Evolutionary conservation across 2,888 invertebrate species (phyloP).

Genomic region (Pandemis cinnamomeana): DNA sequence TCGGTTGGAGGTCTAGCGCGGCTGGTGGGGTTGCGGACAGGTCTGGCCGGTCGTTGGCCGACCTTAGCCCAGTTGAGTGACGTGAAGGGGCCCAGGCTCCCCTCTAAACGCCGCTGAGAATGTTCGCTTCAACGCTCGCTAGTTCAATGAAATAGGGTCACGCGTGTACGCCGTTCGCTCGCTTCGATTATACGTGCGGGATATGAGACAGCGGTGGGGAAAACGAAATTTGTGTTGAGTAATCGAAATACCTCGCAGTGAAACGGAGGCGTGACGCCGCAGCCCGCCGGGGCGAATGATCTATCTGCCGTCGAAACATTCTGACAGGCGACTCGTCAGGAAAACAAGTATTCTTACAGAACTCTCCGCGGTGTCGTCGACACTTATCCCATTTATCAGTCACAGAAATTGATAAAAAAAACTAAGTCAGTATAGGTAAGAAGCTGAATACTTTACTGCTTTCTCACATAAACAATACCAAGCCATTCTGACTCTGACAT

Average conservation of each 20-base stretch:
- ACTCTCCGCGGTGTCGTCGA: not conserved
- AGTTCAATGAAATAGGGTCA: conserved; percentile 67
- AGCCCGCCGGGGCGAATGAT: conserved; percentile 13
- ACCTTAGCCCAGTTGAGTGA: conserved; percentile 81
- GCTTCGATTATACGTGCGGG: conserved; percentile 20
- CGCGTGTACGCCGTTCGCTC: conserved; percentile 38
- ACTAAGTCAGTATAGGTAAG: not conserved
- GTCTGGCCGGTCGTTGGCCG: conserved; percentile 72
- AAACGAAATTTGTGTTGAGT: conserved; percentile 27
- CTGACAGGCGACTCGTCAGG: not conserved
- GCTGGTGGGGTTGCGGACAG: conserved; percentile 53
- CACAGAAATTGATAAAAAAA: conserved; percentile 15
- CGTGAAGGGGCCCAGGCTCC: conserved; percentile 75
- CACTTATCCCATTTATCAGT: not conserved
- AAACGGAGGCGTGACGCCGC: not conserved
- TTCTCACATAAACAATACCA: no score
- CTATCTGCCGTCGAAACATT: conserved; percentile 17
- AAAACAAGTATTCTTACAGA: not conserved
- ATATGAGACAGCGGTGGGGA: conserved; percentile 12
- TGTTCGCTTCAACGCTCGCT: conserved; percentile 57
- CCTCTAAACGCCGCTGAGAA: conserved; percentile 63
- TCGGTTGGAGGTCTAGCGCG: conserved; percentile 54
- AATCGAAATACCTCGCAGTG: conserved; percentile 15
- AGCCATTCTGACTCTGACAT: no score
- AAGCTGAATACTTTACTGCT: no score